Percentiles rank a stretch among this genome's conserved stretches.
These are phyloP conservation scores for Hiodon alosoides DNA, from an alignment of 2,113 vertebrate species.

Conservation along the genomic window DNA sequence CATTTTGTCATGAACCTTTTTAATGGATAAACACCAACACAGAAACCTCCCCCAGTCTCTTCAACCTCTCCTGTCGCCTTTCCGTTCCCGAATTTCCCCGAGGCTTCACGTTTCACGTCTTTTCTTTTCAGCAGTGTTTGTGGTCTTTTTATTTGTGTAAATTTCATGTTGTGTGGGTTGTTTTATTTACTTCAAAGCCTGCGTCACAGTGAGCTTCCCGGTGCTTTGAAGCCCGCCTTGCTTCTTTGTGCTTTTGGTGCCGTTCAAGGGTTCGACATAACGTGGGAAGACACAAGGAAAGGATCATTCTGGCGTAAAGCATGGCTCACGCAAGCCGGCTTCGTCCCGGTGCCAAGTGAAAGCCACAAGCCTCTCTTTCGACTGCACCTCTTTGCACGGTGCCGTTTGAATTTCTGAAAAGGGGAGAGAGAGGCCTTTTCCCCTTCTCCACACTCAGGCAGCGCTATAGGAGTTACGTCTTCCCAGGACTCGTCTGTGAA, in stretches of 20 bases:
- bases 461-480: no score
- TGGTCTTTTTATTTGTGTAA: neutral
- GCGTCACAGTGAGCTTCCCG: neutral
- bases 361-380: neutral
- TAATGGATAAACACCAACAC: constrained; percentile 11
- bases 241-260: neutral
- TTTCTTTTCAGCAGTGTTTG: neutral
- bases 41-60: neutral
- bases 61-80: constrained; percentile 42
- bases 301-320: neutral
- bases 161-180: neutral
- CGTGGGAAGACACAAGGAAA: constrained; percentile 3
- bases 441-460: neutral
- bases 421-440: neutral
- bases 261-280: neutral
- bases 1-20: neutral
- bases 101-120: neutral
- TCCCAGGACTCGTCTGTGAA: neutral
- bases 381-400: neutral
- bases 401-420: neutral
- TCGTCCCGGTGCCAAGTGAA: neutral
- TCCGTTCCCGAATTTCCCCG: neutral
- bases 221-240: constrained; percentile 2
- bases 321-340: neutral
- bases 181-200: constrained; percentile 20